These are phyloP conservation scores for Pseudolycoriella hygida DNA, from an alignment of 2,888 invertebrate species.

Conservation along the genomic window DNA sequence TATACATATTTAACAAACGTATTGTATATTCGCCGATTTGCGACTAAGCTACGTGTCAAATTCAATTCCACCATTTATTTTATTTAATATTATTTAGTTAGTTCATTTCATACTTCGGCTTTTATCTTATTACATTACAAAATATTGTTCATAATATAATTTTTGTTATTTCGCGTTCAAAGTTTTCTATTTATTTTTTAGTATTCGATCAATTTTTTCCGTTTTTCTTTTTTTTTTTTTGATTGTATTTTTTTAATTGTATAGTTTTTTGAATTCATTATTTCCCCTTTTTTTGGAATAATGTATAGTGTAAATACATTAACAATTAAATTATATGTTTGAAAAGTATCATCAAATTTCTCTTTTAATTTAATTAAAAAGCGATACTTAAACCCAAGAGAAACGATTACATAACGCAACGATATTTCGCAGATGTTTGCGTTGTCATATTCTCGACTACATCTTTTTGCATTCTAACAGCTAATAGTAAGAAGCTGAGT, in stretches of 20 bases:
- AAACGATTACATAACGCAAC: constrained; percentile 2
- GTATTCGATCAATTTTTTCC: too few relatives aligned
- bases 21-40: constrained; percentile 2
- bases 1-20: too few relatives aligned
- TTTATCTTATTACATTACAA: background rate
- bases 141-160: background rate
- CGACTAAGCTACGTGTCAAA: constrained; percentile 3
- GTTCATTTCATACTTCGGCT: constrained; percentile 1
- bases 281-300: background rate
- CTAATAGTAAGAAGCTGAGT: background rate
- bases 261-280: background rate
- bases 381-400: too few relatives aligned
- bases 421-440: constrained; percentile 1
- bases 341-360: background rate
- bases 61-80: background rate
- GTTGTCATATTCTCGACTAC: background rate
- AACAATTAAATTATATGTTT: too few relatives aligned
- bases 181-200: background rate
- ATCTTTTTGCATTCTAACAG: background rate
- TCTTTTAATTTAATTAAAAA: background rate
- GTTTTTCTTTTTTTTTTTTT: too few relatives aligned
- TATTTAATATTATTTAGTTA: constrained; percentile 1
- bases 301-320: too few relatives aligned
- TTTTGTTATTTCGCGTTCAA: background rate
- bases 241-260: background rate